A percentile compares a stretch with the other conserved stretches of the same genome.
Conservation (phyloP, 2,888 invertebrate genomes). For the Digitonthophagus gazella region DNA sequence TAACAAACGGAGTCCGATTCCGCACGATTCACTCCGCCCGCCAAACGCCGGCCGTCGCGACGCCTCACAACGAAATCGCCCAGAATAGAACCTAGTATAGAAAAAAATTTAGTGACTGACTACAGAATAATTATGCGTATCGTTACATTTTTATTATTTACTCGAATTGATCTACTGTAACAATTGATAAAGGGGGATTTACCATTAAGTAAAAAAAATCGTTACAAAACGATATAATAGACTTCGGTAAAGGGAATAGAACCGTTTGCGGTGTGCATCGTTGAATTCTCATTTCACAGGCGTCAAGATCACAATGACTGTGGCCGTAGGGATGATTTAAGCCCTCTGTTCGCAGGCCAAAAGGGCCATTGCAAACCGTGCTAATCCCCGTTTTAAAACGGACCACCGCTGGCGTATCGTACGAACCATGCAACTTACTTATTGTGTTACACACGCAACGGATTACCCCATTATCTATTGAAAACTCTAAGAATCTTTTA, state of each 20-base stretch:
- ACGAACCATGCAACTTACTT: not conserved
- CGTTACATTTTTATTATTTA: too few relatives aligned
- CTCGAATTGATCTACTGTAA: not conserved
- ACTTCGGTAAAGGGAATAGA: conserved; percentile 6
- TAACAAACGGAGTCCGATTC: conserved; percentile 43
- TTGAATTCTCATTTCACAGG: conserved; percentile 44
- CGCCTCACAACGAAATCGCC: not conserved
- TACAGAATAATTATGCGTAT: too few relatives aligned
- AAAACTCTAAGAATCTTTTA: too few relatives aligned
- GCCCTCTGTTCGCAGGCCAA: conserved; percentile 33
- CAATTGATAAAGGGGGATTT: not conserved
- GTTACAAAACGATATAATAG: conserved; percentile 13
- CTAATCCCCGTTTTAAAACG: conserved; percentile 35
- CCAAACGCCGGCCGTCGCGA: conserved; percentile 1
- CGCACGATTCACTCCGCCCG: conserved; percentile 22
- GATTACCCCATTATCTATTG: not conserved
- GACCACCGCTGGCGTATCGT: conserved; percentile 20
- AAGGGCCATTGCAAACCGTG: conserved; percentile 34
- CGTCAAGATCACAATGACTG: conserved; percentile 42
- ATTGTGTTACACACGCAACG: not conserved
- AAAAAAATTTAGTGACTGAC: too few relatives aligned
- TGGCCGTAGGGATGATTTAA: conserved; percentile 42
- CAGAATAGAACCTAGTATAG: not conserved
- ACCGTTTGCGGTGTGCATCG: conserved; percentile 20
- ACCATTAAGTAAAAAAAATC: conserved; percentile 2